These are phyloP conservation scores for Drosophila simulans DNA, from an alignment of 1,140 invertebrate genomes.

Conservation along the genomic window DNA sequence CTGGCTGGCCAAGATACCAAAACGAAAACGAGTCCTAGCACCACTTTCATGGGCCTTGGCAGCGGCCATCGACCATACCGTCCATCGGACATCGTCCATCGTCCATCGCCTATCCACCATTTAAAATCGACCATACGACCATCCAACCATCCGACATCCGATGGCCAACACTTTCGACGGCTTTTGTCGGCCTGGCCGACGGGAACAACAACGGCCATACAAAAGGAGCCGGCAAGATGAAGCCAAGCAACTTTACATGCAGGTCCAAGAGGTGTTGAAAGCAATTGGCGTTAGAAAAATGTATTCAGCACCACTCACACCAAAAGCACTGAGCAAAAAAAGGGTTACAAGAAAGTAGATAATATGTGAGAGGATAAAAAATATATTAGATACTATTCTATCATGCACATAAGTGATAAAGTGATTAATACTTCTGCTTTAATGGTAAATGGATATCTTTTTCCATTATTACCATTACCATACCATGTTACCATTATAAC, in stretches of 20 bases:
- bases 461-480: too few species aligned
- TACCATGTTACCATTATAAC: not conserved
- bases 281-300: slow-evolving; percentile 76
- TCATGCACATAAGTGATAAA: too few species aligned
- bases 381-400: too few species aligned
- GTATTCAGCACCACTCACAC: slow-evolving; percentile 30
- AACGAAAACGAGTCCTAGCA: slow-evolving; percentile 21
- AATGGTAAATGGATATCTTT: too few species aligned
- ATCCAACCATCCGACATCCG: slow-evolving; percentile 9
- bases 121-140: slow-evolving; percentile 12
- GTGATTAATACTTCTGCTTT: too few species aligned
- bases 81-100: slow-evolving; percentile 1
- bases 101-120: slow-evolving; percentile 21
- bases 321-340: slow-evolving; percentile 6
- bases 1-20: slow-evolving; percentile 64
- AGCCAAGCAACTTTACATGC: slow-evolving; percentile 52
- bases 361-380: not conserved
- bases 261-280: slow-evolving; percentile 70
- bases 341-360: not conserved
- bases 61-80: slow-evolving; percentile 16
- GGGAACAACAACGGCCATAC: slow-evolving; percentile 21
- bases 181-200: slow-evolving; percentile 42
- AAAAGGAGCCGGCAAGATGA: slow-evolving; percentile 50
- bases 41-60: slow-evolving; percentile 48
- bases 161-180: slow-evolving; percentile 49